Evolutionary conservation across 1,140 invertebrate genomes (phyloP), one percentile per base, ranked within the genome.

Genomic region (Leptinotarsa lineolata): DNA sequence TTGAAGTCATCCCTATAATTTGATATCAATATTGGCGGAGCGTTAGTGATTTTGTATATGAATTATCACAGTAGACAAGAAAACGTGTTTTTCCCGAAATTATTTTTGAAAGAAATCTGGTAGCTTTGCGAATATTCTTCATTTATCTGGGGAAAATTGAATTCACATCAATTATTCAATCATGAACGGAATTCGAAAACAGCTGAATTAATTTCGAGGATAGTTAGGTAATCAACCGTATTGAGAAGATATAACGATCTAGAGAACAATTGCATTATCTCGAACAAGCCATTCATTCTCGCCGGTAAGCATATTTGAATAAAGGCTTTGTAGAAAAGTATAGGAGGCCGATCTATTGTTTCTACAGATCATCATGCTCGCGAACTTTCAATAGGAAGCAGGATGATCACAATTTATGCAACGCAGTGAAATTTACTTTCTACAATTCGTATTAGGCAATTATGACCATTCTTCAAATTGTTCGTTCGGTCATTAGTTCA

Each of bases 181-280:
- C 4, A 4, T 18, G 48, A 54, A 54, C n/a, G 48, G n/a, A 54
- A 16, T 54, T 54, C 4, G n/a, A 18, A 54, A n/a, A 16, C 15
- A 1, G 15, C 6, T 54, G 48, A 8, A 16, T 54, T 18, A 18
- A 54, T 54, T 16, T 16, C n/a, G 48, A 15, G 15, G 3, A 54
- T 15, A 16, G 1, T 54, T 54, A 54, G 48, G 13, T 54, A 54
- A 54, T 13, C 48, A 39, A 39, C 30, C n/a, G 15, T 54, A 54
- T 54, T 54, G 48, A 54, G n/a, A 54, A 54, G 48, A 54, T 54
- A 54, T 54, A 54, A 54, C 48, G n/a, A 54, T 54, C n/a, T 54
- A 15, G 15, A 54, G 48, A 54, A 54, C 48, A 54, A 54, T 54
- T 18, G 48, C 48, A n/a, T 54, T 54, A 54, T n/a, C 48, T 54